Conservation (phyloP, 2,113 vertebrate species). For the Centrocercus urophasianus region DNA sequence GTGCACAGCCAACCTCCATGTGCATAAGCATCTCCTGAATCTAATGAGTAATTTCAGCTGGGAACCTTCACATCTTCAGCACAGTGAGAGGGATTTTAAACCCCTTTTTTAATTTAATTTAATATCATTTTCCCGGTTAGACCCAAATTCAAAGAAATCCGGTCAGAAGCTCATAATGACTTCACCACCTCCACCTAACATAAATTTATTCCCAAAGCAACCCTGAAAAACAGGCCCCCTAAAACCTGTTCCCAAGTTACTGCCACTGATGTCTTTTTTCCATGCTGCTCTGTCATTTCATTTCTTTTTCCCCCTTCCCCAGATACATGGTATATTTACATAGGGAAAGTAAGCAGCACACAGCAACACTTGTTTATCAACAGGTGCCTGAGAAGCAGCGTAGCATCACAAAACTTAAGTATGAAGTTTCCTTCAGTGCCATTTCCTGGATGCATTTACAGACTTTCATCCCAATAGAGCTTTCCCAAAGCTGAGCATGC, state of each 20-base stretch:
- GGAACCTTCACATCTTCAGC: neutral
- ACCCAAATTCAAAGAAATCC: neutral
- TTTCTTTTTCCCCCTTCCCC: neutral
- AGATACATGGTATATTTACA: neutral
- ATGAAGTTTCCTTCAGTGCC: neutral
- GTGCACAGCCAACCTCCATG: neutral
- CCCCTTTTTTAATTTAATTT: too few relatives aligned
- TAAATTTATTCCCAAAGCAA: neutral
- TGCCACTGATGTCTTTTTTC: neutral
- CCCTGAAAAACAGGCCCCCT: neutral
- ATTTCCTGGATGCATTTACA: fast-evolving
- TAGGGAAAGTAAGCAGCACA: neutral
- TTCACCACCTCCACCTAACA: fast-evolving
- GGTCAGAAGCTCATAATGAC: fast-evolving
- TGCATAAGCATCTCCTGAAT: neutral
- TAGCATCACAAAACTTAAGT: neutral
- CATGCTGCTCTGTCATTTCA: fast-evolving
- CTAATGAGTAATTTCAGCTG: neutral
- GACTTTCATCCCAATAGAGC: neutral
- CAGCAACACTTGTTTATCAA: neutral
- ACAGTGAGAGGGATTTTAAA: neutral
- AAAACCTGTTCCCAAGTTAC: neutral
- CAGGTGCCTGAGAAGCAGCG: neutral
- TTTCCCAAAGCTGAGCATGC: neutral
- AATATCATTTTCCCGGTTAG: neutral